These are phyloP conservation scores for Lasioglossum malachurum DNA, from an alignment of 2,888 invertebrate species.

Conservation along the genomic window DNA sequence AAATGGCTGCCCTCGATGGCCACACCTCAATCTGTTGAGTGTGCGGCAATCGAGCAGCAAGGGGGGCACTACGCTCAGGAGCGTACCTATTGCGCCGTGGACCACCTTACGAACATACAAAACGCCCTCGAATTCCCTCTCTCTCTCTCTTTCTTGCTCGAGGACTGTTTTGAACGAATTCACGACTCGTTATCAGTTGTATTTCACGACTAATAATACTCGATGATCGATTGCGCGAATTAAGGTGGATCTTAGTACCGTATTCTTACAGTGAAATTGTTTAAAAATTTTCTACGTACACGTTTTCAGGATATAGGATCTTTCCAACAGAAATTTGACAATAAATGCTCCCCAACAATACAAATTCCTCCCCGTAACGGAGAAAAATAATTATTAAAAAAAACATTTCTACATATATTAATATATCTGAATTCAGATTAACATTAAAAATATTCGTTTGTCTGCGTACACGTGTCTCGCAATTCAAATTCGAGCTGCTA, in stretches of 20 bases:
- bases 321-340: not conserved
- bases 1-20: conserved; percentile 82
- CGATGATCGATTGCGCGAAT: conserved; percentile 4
- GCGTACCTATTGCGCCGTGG: not conserved
- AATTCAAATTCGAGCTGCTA: not conserved
- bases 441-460: not conserved
- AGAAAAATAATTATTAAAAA: not conserved
- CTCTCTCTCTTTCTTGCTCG: not conserved
- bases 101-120: not conserved
- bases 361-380: not conserved
- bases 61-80: conserved; percentile 50
- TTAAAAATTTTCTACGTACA: not conserved
- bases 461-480: not conserved
- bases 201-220: not conserved
- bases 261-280: not conserved
- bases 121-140: conserved; percentile 6
- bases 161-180: not conserved
- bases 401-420: not conserved
- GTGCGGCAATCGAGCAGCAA: conserved; percentile 68
- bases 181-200: not conserved
- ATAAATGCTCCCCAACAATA: not conserved
- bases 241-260: not conserved
- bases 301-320: not conserved
- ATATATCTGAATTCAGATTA: too few species aligned
- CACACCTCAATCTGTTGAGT: conserved; percentile 83